phyloP scores from a whole-genome alignment of 2,797 vertebrate species.

The Sebastes diaconus region DNA sequence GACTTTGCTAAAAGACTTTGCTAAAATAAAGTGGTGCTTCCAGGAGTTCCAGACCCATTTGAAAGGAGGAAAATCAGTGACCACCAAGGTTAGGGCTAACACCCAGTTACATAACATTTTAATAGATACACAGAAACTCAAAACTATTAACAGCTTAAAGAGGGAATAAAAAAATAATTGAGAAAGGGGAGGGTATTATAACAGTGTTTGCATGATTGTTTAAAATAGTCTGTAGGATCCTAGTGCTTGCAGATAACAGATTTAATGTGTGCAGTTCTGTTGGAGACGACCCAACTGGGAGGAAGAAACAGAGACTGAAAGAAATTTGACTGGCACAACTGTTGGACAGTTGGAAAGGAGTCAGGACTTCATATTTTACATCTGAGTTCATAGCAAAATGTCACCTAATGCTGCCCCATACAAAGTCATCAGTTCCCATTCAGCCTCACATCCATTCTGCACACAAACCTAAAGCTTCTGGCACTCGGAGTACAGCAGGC shows the following conservation, averaged over 20 bases:
- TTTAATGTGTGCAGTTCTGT: background rate
- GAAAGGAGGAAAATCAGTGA: background rate
- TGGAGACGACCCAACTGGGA: background rate
- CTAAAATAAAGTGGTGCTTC: too few species aligned
- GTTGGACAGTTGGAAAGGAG: background rate
- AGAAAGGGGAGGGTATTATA: background rate
- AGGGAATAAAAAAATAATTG: background rate
- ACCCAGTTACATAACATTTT: background rate
- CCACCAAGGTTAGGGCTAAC: background rate
- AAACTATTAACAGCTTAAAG: background rate
- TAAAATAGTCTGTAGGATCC: background rate
- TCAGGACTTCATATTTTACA: slow-evolving; percentile 53
- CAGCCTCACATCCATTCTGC: slow-evolving; percentile 68
- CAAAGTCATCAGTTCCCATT: slow-evolving; percentile 79
- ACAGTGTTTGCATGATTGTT: background rate
- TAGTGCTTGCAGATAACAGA: background rate
- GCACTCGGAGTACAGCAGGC: slow-evolving; percentile 59
- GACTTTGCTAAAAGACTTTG: background rate
- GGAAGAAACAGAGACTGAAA: slow-evolving; percentile 26
- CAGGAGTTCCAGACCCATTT: background rate
- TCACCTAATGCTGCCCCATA: slow-evolving; percentile 67
- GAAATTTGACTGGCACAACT: slow-evolving; percentile 25
- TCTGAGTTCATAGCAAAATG: slow-evolving; percentile 68
- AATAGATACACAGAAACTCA: background rate
- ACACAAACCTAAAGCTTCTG: slow-evolving; percentile 74